phyloP scores from a whole-genome alignment of 2,113 vertebrate species.

The Elachura formosa region DNA sequence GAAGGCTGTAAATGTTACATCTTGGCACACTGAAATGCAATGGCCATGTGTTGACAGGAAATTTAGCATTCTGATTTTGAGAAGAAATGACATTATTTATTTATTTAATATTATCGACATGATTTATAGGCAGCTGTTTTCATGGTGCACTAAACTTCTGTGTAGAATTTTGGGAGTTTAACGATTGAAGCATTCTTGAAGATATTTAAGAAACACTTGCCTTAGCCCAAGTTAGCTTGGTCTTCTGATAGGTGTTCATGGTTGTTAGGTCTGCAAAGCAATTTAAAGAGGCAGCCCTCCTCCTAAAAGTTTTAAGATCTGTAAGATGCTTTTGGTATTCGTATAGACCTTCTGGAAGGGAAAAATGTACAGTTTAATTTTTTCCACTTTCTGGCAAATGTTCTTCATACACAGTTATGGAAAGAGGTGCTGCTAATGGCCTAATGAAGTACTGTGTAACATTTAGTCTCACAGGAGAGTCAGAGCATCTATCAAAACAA shows the following conservation, averaged over 20 bases:
- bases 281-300: neutral
- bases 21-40: neutral
- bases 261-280: neutral
- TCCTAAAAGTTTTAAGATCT: neutral
- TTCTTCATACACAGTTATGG: neutral
- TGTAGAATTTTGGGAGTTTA: neutral
- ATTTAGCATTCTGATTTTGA: neutral
- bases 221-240: neutral
- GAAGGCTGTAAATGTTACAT: neutral
- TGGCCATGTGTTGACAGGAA: neutral
- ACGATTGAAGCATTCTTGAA: neutral
- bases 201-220: neutral
- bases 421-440: neutral
- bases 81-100: neutral
- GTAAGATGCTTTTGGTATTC: neutral
- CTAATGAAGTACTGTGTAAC: neutral
- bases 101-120: neutral
- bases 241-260: neutral
- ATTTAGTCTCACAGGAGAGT: neutral
- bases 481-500: neutral
- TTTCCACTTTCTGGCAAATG: neutral
- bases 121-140: neutral
- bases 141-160: neutral
- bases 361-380: neutral
- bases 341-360: neutral